Base-by-base conservation (phyloP, 2,113 vertebrate species). In the Larimichthys crocea region DNA sequence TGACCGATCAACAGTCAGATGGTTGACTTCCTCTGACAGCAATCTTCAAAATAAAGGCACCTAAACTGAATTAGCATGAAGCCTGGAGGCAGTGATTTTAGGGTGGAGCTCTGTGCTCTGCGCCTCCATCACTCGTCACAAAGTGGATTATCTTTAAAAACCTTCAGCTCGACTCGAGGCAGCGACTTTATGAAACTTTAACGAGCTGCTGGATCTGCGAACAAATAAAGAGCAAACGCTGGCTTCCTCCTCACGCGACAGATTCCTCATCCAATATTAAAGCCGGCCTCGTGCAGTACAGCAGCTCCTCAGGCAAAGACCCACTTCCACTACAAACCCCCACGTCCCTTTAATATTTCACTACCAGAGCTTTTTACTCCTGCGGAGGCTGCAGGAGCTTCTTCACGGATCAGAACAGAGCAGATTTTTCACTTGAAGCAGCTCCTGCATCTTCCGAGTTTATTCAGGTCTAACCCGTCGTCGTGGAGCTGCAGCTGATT, bases 211-310 rank as follows among this genome's bases (percentile, higher is more conserved):
- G 0, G 42, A 62, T 56, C 0, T 10, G 11, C 15, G 63, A 66
- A 7, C n/a, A 67, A 44, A 80, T 68, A 55, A 48, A 63, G 40
- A 15, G 17, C 11, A 0, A 42, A 22, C 12, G 26, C 49, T 6
- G 14, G 62, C n/a, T 67, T 50, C 22, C 62, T 42, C 0, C 40
- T 1, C 48, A 3, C 40, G 29, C 74, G 14, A 61, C 86, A 80
- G 80, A 63, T 62, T 86, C 56, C 57, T 85, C 88, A 89, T 91
- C 42, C 19, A 91, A 76, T 88, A 89, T 91, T 89, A 68, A 89
- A 50, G 63, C 55, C 15, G 75, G 31, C 35, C 69, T 40, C 10
- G 56, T 16, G 20, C 63, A 9, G 60, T 8, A 29, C 19, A 10
- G 59, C 50, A 26, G 46, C 26, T 72, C 81, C 81, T 3, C 72